Base-by-base conservation (phyloP, 2,888 invertebrate genomes). In the Agriopis marginaria region DNA sequence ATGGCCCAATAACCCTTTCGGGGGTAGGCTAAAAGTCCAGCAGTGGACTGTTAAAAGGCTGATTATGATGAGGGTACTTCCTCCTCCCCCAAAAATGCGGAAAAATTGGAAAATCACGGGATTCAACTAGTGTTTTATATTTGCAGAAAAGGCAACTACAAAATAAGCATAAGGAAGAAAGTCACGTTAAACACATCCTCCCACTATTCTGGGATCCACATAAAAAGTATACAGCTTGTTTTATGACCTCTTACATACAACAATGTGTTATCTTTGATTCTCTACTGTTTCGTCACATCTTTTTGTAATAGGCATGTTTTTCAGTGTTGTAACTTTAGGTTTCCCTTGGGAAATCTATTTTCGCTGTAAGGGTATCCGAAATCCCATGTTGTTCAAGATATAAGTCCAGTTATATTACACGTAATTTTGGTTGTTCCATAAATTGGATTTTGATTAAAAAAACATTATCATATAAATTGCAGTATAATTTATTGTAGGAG, bases 171-270 rank as follows among this genome's bases (percentile, higher is more conserved):
- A 58, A 40, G 49, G 7, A 59, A 55, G 11, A 62, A 67, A n/a
- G 70, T 68, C 65, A 55, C 50, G 50, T 64, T 69, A 70, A 69
- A 72, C 64, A 66, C 64, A 67, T 70, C 62, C 70, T 71, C 72
- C 71, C 40, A 23, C 69, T 58, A 65, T 63, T 71, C 66, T 50
- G 67, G 50, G 51, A 58, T 51, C 54, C 23, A 39, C 69, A 72
- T 75, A 75, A 75, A 75, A 73, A 53, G 64, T 66, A 75, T 75
- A 75, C 72, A 68, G 60, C 68, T 68, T 66, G 51, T 75, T 75
- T 75, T 74, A 75, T 62, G 72, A 74, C 51, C 64, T 58, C 59
- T 66, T 63, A 72, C 56, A 66, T 56, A 72, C 71, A 68, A 72
- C 68, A 72, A 70, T 71, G 70, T 63, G 68, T 71, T 72, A 66